phyloP scores from a whole-genome alignment of 2,113 vertebrate species.

The Chiloscyllium plagiosum region DNA sequence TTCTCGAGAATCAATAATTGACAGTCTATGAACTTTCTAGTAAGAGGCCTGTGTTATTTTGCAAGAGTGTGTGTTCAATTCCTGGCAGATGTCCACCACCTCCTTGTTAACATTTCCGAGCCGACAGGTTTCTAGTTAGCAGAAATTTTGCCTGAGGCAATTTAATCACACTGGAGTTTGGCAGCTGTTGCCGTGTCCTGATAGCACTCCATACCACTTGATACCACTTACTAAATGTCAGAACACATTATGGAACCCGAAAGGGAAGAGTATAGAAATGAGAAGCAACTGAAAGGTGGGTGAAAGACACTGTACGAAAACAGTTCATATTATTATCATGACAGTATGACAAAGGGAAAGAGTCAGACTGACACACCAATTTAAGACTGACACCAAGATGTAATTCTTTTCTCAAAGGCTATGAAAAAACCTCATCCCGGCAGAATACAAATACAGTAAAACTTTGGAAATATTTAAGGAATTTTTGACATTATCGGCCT shows the following conservation, averaged over 20 bases:
- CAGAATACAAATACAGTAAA: not conserved
- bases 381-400: not conserved
- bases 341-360: not conserved
- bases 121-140: not conserved
- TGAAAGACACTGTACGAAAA: not conserved
- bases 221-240: not conserved
- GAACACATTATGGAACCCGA: not conserved
- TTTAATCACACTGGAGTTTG: not conserved
- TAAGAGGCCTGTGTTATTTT: not conserved
- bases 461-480: not conserved
- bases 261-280: not conserved
- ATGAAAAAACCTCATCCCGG: not conserved
- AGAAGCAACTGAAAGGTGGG: not conserved
- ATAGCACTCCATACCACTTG: not conserved
- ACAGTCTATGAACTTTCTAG: not conserved
- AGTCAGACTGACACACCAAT: not conserved
- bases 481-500: not conserved
- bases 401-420: not conserved
- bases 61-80: not conserved
- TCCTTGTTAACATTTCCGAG: constrained; percentile 7
- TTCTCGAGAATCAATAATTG: not conserved
- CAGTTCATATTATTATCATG: not conserved
- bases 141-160: not conserved
- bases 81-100: not conserved
- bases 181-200: not conserved